These are phyloP conservation scores for Hoplodrina ambigua DNA, from an alignment of 2,888 invertebrate species.

Conservation along the genomic window DNA sequence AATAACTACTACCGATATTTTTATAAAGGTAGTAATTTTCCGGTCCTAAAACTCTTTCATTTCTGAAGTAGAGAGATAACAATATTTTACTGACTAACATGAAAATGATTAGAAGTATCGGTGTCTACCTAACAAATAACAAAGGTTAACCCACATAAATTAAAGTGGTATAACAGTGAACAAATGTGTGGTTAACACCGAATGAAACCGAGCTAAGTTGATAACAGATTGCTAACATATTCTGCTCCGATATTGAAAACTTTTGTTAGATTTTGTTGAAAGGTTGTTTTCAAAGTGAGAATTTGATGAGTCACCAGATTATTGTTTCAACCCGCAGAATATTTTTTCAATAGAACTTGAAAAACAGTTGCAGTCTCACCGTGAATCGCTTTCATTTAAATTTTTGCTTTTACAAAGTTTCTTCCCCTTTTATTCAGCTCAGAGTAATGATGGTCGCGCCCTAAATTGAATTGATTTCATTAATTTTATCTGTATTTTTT, in stretches of 20 bases:
- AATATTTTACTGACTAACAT: slow-evolving; percentile 5
- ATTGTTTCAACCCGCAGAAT: slow-evolving; percentile 73
- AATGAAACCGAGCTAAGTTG: slow-evolving; percentile 32
- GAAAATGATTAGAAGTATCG: slow-evolving; percentile 7
- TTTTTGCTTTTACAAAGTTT: slow-evolving; percentile 72
- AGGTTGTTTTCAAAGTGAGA: slow-evolving; percentile 59
- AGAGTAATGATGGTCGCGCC: slow-evolving; percentile 68
- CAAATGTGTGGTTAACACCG: slow-evolving; percentile 51
- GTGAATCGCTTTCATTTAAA: slow-evolving; percentile 74
- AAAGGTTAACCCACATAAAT: slow-evolving; percentile 40
- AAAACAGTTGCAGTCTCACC: slow-evolving; percentile 73
- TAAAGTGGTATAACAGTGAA: slow-evolving; percentile 26
- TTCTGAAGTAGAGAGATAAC: background rate
- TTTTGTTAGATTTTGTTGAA: slow-evolving; percentile 53
- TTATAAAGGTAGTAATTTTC: too few species aligned
- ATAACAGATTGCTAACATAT: slow-evolving; percentile 45
- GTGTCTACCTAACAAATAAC: slow-evolving; percentile 20
- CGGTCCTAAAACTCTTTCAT: too few species aligned
- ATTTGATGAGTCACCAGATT: slow-evolving; percentile 64
- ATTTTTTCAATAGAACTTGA: slow-evolving; percentile 70
- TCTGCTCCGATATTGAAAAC: slow-evolving; percentile 44
- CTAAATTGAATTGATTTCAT: slow-evolving; percentile 77
- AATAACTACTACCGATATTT: too few species aligned
- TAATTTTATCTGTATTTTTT: slow-evolving; percentile 73
- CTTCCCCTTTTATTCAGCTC: slow-evolving; percentile 72